Conservation (phyloP, 2,113 vertebrate genomes). For the Tachysurus vachellii region DNA sequence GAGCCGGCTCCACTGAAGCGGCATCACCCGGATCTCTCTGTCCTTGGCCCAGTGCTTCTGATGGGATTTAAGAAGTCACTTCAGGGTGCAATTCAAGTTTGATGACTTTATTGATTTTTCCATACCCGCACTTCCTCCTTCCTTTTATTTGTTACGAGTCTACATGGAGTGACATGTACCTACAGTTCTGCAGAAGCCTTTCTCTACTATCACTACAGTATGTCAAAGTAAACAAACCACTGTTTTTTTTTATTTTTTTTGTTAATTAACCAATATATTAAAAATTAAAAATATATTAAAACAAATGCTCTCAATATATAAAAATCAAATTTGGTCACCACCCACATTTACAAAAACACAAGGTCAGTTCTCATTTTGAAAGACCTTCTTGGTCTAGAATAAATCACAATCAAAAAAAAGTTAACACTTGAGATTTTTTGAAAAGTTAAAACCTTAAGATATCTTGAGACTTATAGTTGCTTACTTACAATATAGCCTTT, state of each 20-base stretch:
- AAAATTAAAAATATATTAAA: background rate
- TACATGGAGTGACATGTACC: conserved; percentile 45
- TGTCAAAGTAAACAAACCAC: background rate
- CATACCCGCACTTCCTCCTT: conserved; percentile 51
- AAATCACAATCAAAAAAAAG: background rate
- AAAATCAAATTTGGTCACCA: background rate
- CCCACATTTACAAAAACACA: background rate
- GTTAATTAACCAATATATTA: background rate
- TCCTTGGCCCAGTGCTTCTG: conserved; percentile 60
- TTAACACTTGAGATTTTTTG: background rate
- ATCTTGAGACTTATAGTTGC: background rate
- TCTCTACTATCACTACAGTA: conserved; percentile 12
- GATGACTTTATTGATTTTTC: conserved; percentile 78
- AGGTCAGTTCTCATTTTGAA: background rate
- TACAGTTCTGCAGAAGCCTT: conserved; percentile 25
- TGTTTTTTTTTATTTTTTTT: background rate
- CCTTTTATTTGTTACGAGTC: conserved; percentile 34
- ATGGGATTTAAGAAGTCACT: conserved; percentile 73
- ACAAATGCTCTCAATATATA: background rate
- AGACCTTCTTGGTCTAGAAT: background rate
- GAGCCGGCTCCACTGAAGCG: conserved; percentile 62
- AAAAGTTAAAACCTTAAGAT: background rate
- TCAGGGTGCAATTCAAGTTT: conserved; percentile 74
- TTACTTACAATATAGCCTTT: conserved; percentile 6
- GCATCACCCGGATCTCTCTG: conserved; percentile 52